Evolutionary conservation across 2,797 vertebrate genomes (phyloP), one percentile per base, ranked within the genome.

Genomic region (Pygocentrus nattereri): DNA sequence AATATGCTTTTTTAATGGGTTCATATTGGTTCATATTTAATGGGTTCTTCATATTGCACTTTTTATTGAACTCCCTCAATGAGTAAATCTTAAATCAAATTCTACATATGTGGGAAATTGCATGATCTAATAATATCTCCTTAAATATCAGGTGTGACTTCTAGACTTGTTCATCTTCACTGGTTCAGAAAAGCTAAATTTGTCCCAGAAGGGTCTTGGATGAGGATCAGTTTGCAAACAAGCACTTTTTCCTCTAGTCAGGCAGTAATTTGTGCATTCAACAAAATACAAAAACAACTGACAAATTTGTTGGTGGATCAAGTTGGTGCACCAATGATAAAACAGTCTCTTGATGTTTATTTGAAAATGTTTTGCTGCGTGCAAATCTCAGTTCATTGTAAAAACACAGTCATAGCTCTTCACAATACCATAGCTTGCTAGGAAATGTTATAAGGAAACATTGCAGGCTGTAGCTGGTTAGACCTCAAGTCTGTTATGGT

Each of bases 401-500:
- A 44, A 58, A 7, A 19, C 34, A 4, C 52, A 8, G 18, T 69
- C 52, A 79, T 27, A 79, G 38, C 25, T 16, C 25, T 31, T 70
- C 25, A 71, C 38, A 78, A 59, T 16, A 34, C 58, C 5, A 1
- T 10, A 30, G 4, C 21, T n/a, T 44, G 31, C 21, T n/a, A 41
- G 64, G 34, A 44, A 41, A 44, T 5, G 21, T 44, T n/a, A 44
- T 67, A 67, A 41, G 21, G 38, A 41, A 67, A 67, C 23, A 0
- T 3, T 21, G 21, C 15, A 41, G 0, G 8, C 31, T 38, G 64
- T 7, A 23, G 21, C 6, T 65, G 31, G 74, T 6, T 44, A 75
- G 77, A 85, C 72, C 30, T 72, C 76, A 41, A 62, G n/a, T 65
- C 74, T 56, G 52, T 44, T 74, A 69, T 59, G 73, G 25, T 49